Percentiles rank a stretch among this genome's conserved stretches.
phyloP scores from a whole-genome alignment of 2,113 vertebrate genomes.

The Cyanistes caeruleus region DNA sequence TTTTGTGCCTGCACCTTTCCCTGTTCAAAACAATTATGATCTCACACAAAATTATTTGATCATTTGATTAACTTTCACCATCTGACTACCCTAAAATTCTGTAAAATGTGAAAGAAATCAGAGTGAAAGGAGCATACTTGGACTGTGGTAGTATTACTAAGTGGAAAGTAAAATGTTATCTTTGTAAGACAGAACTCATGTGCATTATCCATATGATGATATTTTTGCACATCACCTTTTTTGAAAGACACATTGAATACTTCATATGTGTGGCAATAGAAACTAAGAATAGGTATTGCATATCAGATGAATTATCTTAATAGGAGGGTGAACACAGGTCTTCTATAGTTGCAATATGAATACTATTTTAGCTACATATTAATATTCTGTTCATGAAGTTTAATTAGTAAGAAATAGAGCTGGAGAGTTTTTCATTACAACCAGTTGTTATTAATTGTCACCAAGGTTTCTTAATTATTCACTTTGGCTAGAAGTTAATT shows the following conservation, averaged over 20 bases:
- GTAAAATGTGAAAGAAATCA: neutral
- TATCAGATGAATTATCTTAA: neutral
- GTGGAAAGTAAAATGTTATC: neutral
- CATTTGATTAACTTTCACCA: neutral
- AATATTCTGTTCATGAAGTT: neutral
- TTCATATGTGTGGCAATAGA: neutral
- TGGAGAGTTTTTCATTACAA: neutral
- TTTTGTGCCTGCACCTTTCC: neutral
- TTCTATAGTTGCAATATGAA: neutral
- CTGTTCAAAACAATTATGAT: neutral
- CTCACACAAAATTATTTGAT: neutral
- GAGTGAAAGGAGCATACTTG: neutral
- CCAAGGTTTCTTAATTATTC: slow-evolving; percentile 21
- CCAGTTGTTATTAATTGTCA: slow-evolving; percentile 27
- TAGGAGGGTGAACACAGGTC: neutral
- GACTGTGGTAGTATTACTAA: neutral
- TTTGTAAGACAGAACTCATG: neutral
- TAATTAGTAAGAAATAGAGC: slow-evolving; percentile 28
- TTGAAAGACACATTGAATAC: neutral
- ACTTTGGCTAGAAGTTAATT: neutral
- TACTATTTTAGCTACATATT: neutral
- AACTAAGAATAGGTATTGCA: neutral
- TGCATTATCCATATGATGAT: neutral
- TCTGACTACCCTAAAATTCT: neutral
- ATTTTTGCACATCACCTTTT: neutral